Conservation (phyloP, 37 sponge, comb jelly and placozoan species). For the Aplysina aerophoba region DNA sequence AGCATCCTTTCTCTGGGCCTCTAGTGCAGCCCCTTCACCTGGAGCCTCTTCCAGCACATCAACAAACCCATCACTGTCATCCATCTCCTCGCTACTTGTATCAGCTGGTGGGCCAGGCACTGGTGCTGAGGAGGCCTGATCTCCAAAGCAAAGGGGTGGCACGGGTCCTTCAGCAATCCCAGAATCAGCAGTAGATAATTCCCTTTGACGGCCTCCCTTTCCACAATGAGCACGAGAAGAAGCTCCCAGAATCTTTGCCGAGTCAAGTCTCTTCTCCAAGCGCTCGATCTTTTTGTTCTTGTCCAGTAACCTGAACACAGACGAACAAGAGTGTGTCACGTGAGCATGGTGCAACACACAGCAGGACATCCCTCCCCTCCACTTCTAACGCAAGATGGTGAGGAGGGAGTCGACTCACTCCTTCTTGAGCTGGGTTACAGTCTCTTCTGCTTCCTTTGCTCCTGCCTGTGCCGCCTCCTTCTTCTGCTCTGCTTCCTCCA, state of each 20-base stretch:
- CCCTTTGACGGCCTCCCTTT: background rate
- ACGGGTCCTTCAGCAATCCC: background rate
- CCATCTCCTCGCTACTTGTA: too few species aligned
- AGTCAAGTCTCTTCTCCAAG: background rate
- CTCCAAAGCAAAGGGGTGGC: background rate
- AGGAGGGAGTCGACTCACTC: background rate
- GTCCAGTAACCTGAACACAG: background rate
- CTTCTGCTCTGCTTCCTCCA: slow-evolving; percentile 12
- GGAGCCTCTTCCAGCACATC: too few species aligned
- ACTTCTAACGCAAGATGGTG: too few species aligned
- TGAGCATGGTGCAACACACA: background rate
- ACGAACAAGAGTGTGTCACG: background rate
- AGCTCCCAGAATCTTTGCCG: background rate
- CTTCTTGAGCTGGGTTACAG: background rate
- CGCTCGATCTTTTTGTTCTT: slow-evolving; percentile 13
- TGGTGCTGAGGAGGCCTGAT: too few species aligned
- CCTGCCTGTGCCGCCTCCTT: background rate
- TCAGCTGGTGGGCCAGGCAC: too few species aligned
- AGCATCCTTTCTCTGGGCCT: too few species aligned
- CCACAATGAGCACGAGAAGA: background rate
- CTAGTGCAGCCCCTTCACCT: too few species aligned
- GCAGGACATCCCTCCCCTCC: too few species aligned
- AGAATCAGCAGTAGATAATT: slow-evolving; percentile 20
- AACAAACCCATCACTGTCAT: too few species aligned
- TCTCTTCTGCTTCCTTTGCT: slow-evolving; percentile 7